Conservation (phyloP, 2,888 invertebrate species). For the Drosophila histrio region DNA sequence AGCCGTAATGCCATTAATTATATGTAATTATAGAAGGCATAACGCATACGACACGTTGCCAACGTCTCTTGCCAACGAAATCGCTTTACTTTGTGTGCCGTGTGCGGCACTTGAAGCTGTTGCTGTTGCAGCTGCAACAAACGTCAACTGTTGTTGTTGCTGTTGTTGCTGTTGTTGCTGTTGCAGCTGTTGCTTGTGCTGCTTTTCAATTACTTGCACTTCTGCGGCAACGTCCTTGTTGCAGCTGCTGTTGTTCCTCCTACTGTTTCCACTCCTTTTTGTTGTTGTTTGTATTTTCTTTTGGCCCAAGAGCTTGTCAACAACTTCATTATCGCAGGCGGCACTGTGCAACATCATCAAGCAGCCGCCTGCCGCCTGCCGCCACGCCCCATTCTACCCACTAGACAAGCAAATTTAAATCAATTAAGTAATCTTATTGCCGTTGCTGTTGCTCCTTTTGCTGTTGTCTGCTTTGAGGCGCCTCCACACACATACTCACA, state of each 20-base stretch:
- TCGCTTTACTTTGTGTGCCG: conserved; percentile 2
- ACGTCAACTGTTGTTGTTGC: conserved; percentile 16
- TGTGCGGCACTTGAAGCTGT: conserved; percentile 45
- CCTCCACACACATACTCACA: conserved; percentile 10
- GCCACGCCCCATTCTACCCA: conserved; percentile 29
- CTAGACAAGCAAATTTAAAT: conserved; percentile 75
- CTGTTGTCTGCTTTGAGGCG: conserved; percentile 65
- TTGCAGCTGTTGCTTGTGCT: conserved; percentile 39
- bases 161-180: conserved; percentile 28
- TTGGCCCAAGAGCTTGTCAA: conserved; percentile 71
- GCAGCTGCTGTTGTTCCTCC: conserved; percentile 10
- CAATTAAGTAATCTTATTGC: conserved; percentile 77
- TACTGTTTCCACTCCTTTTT: conserved; percentile 23
- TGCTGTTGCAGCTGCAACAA: conserved; percentile 31
- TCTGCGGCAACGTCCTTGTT: conserved; percentile 21
- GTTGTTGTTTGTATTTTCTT: conserved; percentile 62
- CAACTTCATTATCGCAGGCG: conserved; percentile 74
- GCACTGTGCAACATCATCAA: conserved; percentile 63
- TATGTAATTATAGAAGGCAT: conserved; percentile 54
- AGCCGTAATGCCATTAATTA: conserved; percentile 68
- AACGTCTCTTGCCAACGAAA: conserved; percentile 3
- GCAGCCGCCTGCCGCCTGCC: not conserved
- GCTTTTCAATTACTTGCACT: conserved; percentile 73
- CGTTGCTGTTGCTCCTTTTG: conserved; percentile 43
- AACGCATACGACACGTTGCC: conserved; percentile 56